These are phyloP conservation scores for Geodia barretti DNA, from an alignment of 37 sponge, comb jelly and placozoan species.

Conservation along the genomic window DNA sequence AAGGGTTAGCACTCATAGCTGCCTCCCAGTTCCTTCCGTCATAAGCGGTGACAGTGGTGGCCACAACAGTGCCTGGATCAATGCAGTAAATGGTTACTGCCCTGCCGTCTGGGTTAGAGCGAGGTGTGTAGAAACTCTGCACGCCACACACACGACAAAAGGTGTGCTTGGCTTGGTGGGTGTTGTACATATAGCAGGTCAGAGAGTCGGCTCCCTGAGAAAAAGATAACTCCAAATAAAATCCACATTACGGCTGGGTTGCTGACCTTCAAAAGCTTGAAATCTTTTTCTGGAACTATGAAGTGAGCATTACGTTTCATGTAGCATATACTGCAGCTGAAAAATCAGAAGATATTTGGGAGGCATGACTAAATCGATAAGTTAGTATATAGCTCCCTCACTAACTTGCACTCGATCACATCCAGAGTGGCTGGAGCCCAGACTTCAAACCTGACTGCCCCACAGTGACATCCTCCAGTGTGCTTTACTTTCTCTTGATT, in stretches of 20 bases:
- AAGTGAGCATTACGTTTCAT: constrained; percentile 93
- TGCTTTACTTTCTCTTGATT: constrained; percentile 64
- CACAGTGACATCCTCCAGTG: constrained; percentile 94
- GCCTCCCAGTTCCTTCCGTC: constrained; percentile 91
- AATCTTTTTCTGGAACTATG: constrained; percentile 83
- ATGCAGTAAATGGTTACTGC: constrained; percentile 82
- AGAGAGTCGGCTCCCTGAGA: constrained; percentile 70
- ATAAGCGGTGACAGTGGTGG: constrained; percentile 46
- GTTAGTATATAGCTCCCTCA: background rate
- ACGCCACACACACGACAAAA: constrained; percentile 93
- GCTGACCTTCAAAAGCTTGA: constrained; percentile 69
- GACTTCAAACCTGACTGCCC: constrained; percentile 85
- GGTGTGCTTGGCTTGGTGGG: constrained; percentile 90
- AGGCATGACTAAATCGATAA: background rate
- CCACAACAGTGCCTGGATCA: constrained; percentile 60
- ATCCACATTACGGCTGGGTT: background rate
- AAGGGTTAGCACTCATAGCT: constrained; percentile 40
- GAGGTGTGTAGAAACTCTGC: constrained; percentile 95
- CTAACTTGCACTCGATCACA: constrained; percentile 85
- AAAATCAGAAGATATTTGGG: background rate
- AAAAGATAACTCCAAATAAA: background rate
- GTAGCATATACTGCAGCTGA: constrained; percentile 84
- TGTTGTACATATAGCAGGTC: constrained; percentile 89
- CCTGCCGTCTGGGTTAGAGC: constrained; percentile 92
- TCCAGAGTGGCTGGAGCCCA: constrained; percentile 69